These are phyloP conservation scores for Turdus rufiventris DNA, from an alignment of 2,113 vertebrate genomes.

Conservation along the genomic window DNA sequence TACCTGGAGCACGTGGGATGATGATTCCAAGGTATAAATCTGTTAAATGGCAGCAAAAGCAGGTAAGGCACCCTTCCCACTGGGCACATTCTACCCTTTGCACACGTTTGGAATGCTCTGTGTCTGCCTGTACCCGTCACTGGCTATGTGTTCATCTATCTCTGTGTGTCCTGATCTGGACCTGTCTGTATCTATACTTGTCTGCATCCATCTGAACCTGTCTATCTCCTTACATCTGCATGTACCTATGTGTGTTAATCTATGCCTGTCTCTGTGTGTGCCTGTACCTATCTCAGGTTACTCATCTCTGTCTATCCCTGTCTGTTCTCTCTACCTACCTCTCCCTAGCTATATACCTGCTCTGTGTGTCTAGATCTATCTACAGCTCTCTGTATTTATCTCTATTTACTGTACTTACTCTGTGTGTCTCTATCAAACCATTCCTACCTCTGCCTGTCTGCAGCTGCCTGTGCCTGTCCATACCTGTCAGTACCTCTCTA, in stretches of 20 bases:
- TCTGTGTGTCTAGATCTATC: not conserved
- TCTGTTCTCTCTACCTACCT: not conserved
- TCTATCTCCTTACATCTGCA: too few relatives aligned
- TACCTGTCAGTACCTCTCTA: not conserved
- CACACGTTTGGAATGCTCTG: not conserved
- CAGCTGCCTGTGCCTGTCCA: not conserved
- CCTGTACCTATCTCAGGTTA: not conserved
- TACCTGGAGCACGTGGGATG: not conserved
- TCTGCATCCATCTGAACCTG: not conserved
- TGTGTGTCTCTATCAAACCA: not conserved
- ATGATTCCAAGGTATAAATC: not conserved
- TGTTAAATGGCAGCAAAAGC: not conserved
- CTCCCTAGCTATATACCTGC: not conserved
- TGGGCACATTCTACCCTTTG: not conserved
- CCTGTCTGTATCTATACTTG: not conserved
- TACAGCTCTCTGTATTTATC: not conserved
- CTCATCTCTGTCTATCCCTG: not conserved
- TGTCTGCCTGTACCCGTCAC: not conserved
- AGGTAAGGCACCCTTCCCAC: not conserved
- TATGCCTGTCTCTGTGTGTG: not conserved
- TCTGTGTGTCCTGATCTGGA: not conserved
- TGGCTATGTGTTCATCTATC: not conserved
- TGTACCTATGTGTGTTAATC: not conserved
- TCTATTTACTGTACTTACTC: not conserved
- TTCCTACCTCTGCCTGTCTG: not conserved